These are phyloP conservation scores for Sisyra terminalis DNA, from an alignment of 2,888 invertebrate genomes.

Conservation along the genomic window DNA sequence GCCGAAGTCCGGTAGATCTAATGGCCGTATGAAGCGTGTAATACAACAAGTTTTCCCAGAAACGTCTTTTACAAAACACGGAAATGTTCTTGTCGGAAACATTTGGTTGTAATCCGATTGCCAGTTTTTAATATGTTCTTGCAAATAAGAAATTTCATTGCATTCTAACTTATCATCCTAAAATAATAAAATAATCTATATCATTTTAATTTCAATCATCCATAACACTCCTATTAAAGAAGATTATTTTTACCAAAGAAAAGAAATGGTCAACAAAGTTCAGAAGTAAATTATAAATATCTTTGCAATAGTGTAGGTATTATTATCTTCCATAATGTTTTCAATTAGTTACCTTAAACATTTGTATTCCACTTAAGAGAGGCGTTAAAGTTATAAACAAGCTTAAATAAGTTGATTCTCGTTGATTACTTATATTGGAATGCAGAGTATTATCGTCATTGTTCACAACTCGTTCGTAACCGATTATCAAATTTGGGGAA, in stretches of 20 bases:
- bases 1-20: constrained; percentile 29
- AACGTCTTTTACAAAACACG: constrained; percentile 34
- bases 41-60: constrained; percentile 35
- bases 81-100: constrained; percentile 34
- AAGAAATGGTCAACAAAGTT: too few species aligned
- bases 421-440: constrained; percentile 19
- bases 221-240: too few species aligned
- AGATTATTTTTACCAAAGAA: too few species aligned
- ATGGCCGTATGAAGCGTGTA: constrained; percentile 29
- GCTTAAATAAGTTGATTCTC: constrained; percentile 36
- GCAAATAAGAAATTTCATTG: constrained; percentile 29
- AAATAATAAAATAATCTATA: constrained; percentile 12
- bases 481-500: constrained; percentile 57
- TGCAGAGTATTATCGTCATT: constrained; percentile 11
- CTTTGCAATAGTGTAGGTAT: too few species aligned
- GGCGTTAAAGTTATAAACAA: constrained; percentile 52
- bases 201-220: too few species aligned
- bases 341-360: constrained; percentile 11
- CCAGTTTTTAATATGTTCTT: constrained; percentile 33
- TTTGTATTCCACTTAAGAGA: constrained; percentile 12
- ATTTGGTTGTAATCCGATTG: constrained; percentile 30
- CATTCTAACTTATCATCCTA: constrained; percentile 25
- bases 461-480: constrained; percentile 32
- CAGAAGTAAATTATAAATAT: constrained; percentile 4
- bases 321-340: too few species aligned